phyloP scores from a whole-genome alignment of 1,140 invertebrate species.

The Orius laevigatus region DNA sequence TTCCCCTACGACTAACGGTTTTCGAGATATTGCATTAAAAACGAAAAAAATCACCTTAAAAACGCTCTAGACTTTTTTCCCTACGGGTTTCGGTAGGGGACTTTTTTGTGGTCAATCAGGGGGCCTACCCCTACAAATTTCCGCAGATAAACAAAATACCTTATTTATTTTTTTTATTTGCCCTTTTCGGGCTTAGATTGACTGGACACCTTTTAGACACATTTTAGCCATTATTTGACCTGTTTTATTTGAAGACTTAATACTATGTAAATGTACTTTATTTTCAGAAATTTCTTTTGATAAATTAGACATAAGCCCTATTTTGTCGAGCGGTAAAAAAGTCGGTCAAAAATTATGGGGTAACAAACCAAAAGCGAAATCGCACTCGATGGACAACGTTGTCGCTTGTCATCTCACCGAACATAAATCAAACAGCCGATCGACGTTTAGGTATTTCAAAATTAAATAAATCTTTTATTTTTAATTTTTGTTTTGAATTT shows the following conservation, averaged over 20 bases:
- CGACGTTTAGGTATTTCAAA: slow-evolving; percentile 21
- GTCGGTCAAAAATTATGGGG: slow-evolving; percentile 48
- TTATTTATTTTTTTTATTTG: too few relatives aligned
- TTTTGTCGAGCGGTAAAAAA: slow-evolving; percentile 32
- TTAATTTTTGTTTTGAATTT: slow-evolving; percentile 4
- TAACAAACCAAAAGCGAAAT: slow-evolving; percentile 43
- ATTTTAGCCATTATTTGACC: not conserved
- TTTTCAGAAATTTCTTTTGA: slow-evolving; percentile 61
- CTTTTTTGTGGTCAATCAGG: too few relatives aligned
- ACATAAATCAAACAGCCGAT: slow-evolving; percentile 35
- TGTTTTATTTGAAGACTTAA: too few relatives aligned
- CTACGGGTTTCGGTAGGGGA: too few relatives aligned
- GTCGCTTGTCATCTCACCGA: slow-evolving; percentile 71
- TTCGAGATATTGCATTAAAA: not conserved
- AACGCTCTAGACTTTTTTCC: too few relatives aligned
- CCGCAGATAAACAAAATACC: too few relatives aligned
- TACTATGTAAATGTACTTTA: too few relatives aligned
- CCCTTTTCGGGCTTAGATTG: too few relatives aligned
- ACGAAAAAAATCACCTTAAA: too few relatives aligned
- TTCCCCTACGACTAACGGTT: too few relatives aligned
- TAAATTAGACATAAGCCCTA: slow-evolving; percentile 78
- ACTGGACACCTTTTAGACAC: not conserved
- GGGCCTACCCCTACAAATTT: too few relatives aligned
- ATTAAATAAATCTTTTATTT: not conserved
- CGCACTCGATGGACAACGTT: slow-evolving; percentile 67